These are phyloP conservation scores for Decapterus maruadsi DNA, from an alignment of 2,797 vertebrate species.

Conservation along the genomic window DNA sequence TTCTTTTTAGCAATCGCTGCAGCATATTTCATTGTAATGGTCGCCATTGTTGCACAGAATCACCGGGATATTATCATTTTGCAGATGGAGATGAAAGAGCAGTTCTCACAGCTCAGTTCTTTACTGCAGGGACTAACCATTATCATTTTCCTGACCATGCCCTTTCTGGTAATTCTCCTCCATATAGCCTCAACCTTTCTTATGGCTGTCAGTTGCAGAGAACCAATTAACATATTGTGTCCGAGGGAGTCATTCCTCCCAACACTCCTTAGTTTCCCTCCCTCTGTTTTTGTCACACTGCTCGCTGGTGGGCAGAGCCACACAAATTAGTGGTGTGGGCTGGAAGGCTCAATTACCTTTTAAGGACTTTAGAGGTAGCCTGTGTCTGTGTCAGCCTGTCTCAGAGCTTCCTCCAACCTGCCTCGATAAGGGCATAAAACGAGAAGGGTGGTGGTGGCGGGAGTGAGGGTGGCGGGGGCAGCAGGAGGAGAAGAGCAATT, in stretches of 20 bases:
- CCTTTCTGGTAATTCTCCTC: conserved; percentile 76
- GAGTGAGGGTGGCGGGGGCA: background rate
- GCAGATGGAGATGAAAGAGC: conserved; percentile 61
- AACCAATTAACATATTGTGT: conserved; percentile 88
- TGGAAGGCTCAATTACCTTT: conserved; percentile 87
- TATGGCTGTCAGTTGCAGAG: conserved; percentile 77
- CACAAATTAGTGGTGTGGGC: conserved; percentile 84
- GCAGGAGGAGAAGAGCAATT: conserved; percentile 62
- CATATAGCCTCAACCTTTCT: conserved; percentile 78
- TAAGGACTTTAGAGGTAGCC: conserved; percentile 81
- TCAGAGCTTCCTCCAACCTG: conserved; percentile 68
- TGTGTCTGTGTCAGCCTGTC: conserved; percentile 75
- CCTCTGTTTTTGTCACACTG: conserved; percentile 80
- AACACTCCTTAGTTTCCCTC: conserved; percentile 50
- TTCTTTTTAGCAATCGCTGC: conserved; percentile 41
- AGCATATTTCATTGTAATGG: conserved; percentile 51
- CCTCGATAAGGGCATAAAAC: conserved; percentile 70
- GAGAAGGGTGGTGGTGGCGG: conserved; percentile 21
- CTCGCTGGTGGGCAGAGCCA: conserved; percentile 77
- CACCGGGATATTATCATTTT: conserved; percentile 62
- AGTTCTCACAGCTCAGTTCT: conserved; percentile 34
- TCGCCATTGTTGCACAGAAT: conserved; percentile 61
- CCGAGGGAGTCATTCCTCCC: conserved; percentile 78
- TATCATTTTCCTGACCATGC: conserved; percentile 77
- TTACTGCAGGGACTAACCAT: conserved; percentile 65